Conservation (phyloP, 2,113 vertebrate species). For the Gulo gulo region DNA sequence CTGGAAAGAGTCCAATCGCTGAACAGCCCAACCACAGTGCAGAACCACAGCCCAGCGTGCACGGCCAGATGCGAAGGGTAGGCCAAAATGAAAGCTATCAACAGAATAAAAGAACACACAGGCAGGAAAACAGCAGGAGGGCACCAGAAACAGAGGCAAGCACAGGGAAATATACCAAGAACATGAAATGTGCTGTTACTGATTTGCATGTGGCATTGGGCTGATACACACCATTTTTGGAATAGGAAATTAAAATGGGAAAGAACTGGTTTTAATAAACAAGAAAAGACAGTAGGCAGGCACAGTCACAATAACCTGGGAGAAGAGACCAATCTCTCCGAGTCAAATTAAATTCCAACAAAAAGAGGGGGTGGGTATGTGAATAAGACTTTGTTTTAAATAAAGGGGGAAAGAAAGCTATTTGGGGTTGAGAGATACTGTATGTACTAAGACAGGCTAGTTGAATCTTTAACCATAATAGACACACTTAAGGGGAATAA, state of each 20-base stretch:
- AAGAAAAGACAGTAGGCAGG: not conserved
- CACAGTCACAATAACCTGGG: not conserved
- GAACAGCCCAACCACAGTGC: slow-evolving; percentile 61
- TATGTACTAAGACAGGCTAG: not conserved
- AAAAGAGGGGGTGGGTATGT: not conserved
- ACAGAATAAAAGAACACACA: slow-evolving; percentile 71
- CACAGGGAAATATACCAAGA: not conserved
- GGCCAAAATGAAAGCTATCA: slow-evolving; percentile 73
- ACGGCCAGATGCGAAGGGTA: slow-evolving; percentile 74
- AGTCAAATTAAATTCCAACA: not conserved
- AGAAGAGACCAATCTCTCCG: slow-evolving; percentile 17
- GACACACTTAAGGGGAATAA: not conserved
- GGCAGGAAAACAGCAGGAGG: slow-evolving; percentile 71
- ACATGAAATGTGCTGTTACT: not conserved
- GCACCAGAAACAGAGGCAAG: slow-evolving; percentile 41
- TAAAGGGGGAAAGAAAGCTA: not conserved
- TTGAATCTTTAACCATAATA: not conserved
- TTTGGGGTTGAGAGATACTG: not conserved
- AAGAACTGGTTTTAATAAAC: not conserved
- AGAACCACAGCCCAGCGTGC: slow-evolving; percentile 68
- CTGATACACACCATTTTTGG: not conserved
- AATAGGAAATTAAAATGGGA: not conserved
- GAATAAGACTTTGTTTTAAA: not conserved
- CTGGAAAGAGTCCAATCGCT: slow-evolving; percentile 70
- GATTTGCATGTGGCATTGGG: slow-evolving; percentile 40